Base-by-base conservation (phyloP, 1,140 invertebrate species). In the Trichonephila clavata region DNA sequence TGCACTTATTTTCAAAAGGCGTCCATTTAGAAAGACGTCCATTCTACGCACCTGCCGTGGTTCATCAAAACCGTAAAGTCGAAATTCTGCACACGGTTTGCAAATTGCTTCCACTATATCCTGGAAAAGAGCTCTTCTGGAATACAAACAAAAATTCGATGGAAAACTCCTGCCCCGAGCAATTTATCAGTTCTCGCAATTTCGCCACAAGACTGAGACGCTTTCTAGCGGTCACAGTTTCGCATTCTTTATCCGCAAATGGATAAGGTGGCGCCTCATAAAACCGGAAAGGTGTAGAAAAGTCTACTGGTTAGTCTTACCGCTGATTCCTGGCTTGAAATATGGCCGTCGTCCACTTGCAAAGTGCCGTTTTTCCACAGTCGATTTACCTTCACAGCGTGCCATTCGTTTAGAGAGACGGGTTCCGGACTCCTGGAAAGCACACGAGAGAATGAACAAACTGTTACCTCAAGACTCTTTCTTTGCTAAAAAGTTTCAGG, bases 361-460 rank as follows among this genome's bases (percentile, higher is more conserved):
- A 99, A 96, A 93, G 97, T 97, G 59, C 98, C 98, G 95, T 98
- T 97, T 90, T 97, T 97, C 32, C 97, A 97, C 43, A 97, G 96
- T 93, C 98, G 96, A 71, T 97, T 97, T 57, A 98, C 97, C 88
- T 97, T 96, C 16, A 98, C 97, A 94, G 97, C 97, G 95, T 99
- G 98, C 98, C 98, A 99, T 93, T 97, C 97, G 93, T 97, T 97
- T 84, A 98, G 96, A 7, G 95, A 94, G 50, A 97, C 95, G 10
- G 84, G 50, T 20, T 77, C 84, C 0, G 63, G 92, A 27, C 92
- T 93, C 84, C 92, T 93, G 84, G 4, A 50, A 87, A 71, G 18
- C 32, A 87, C 83, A 84, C 32, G 27, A 77, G 7, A 80, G 71
- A 80, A 80, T 80, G 71, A 80, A 50, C 50, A 50, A 50, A 83